Percentiles rank a stretch among this genome's conserved stretches.
Evolutionary conservation across 2,113 vertebrate genomes (phyloP).

Genomic region (Monarcha castaneiventris): DNA sequence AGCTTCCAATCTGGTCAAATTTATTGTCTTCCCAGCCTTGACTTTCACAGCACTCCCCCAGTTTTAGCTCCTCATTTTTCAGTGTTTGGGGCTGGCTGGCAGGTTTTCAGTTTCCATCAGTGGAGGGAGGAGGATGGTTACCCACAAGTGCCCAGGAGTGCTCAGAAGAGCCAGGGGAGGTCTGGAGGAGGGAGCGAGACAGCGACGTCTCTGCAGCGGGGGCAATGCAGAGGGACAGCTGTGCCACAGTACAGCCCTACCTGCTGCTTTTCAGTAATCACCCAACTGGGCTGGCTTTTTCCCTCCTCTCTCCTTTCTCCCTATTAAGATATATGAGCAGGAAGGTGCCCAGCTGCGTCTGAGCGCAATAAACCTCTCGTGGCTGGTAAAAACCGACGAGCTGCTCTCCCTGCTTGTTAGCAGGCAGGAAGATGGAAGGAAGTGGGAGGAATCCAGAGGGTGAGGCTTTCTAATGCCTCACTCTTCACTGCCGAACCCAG

Average conservation of each 20-base stretch:
- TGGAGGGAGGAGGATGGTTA: not conserved
- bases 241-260: not conserved
- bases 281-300: not conserved
- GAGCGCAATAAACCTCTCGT: not conserved
- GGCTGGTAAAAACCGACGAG: not conserved
- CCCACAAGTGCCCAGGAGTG: not conserved
- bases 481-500: constrained; percentile 29
- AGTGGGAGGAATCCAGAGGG: constrained; percentile 49
- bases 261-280: not conserved
- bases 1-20: not conserved
- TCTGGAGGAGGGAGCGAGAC: not conserved
- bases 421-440: constrained; percentile 53
- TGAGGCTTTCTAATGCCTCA: constrained; percentile 45
- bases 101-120: constrained; percentile 38
- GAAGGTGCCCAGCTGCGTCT: constrained; percentile 1
- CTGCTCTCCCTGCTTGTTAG: constrained; percentile 56
- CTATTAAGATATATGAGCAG: constrained; percentile 39
- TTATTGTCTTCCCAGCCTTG: not conserved
- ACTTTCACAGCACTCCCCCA: not conserved
- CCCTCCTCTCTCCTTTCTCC: not conserved
- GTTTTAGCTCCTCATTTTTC: constrained; percentile 16
- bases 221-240: not conserved
- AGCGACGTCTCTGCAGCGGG: rapidly evolving
- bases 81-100: constrained; percentile 18
- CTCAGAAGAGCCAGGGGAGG: not conserved